These are phyloP conservation scores for Tauraco hartlaubi DNA, from an alignment of 2,797 vertebrate genomes.

Conservation along the genomic window DNA sequence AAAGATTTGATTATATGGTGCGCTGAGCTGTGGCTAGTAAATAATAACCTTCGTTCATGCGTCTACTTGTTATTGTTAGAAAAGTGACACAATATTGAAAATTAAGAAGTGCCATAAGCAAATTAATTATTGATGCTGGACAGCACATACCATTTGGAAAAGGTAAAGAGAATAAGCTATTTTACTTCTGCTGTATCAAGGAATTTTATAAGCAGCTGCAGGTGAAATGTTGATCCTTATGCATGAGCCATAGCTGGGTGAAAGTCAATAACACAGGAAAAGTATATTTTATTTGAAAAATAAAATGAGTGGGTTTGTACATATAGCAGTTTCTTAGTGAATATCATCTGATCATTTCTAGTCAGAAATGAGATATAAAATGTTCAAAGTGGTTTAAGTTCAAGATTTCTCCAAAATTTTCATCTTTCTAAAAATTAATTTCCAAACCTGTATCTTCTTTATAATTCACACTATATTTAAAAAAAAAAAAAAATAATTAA, in stretches of 20 bases:
- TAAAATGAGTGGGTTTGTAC: not conserved
- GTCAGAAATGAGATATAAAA: not conserved
- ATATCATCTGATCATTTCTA: not conserved
- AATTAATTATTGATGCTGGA: conserved; percentile 56
- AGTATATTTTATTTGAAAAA: not conserved
- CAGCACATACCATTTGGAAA: not conserved
- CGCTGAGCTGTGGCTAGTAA: conserved; percentile 72
- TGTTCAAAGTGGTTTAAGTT: not conserved
- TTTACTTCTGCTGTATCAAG: not conserved
- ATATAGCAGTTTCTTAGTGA: not conserved
- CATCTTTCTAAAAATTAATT: not conserved
- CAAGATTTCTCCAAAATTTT: not conserved
- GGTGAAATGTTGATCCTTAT: not conserved
- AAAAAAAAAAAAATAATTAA: not conserved
- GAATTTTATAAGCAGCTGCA: conserved; percentile 16
- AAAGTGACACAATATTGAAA: conserved; percentile 62
- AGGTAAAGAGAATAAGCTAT: not conserved
- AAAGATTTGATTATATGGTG: conserved; percentile 80
- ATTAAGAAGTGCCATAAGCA: conserved; percentile 63
- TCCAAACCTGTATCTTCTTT: not conserved
- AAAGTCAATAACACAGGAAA: not conserved
- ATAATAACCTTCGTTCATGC: conserved; percentile 70
- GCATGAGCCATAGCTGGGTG: not conserved
- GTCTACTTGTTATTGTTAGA: conserved; percentile 60
- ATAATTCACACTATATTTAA: not conserved